Evolutionary conservation across 2,888 invertebrate species (phyloP), one percentile per base, ranked within the genome.

Genomic region (Sminthurides aquaticus): DNA sequence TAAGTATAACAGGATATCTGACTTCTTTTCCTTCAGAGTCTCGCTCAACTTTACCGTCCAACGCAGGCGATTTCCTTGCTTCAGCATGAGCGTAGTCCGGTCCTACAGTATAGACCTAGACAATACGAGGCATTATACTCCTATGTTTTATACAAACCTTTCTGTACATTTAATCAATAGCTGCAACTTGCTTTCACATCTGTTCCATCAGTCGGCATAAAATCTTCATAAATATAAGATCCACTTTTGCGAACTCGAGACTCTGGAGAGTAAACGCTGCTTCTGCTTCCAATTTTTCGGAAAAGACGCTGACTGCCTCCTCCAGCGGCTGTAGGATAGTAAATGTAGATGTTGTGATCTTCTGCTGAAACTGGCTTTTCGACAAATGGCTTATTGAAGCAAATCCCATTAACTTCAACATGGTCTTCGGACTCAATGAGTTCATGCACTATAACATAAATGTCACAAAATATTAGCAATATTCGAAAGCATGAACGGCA

Each of bases 21-120:
- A 99, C 93, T 83, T 99, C 99, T 79, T 93, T 92, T 70, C 99
- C 99, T 77, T 98, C 96, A 5, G 92, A 89, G 78, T 99, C 99
- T 55, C 99, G 82, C 78, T 99, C 98, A 52, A 99, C 98, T 80
- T 98, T 98, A 0, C 98, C 98, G 80, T 98, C 98, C 18, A 98
- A 82, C 0, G 97, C 99, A 0, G 99, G 99, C 65, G 97, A 97
- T 79, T 99, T 99, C 63, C 99, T 83, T 0, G 99, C 99, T 80
- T 99, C 99, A 0, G 99, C 99, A 80, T 99, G 99, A 2, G 98
- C 99, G 80, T 99, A 99, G 80, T 97, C 98, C 0, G 98, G 97
- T 0, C 99, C 99, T 28, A 99, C 98, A 0, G 99, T 99, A 79
- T 99, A 99, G 27, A 99, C 97, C 90, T 89, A 79, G 70, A 75